These are phyloP conservation scores for Puma concolor DNA, from an alignment of 2,113 vertebrate genomes.

Conservation along the genomic window DNA sequence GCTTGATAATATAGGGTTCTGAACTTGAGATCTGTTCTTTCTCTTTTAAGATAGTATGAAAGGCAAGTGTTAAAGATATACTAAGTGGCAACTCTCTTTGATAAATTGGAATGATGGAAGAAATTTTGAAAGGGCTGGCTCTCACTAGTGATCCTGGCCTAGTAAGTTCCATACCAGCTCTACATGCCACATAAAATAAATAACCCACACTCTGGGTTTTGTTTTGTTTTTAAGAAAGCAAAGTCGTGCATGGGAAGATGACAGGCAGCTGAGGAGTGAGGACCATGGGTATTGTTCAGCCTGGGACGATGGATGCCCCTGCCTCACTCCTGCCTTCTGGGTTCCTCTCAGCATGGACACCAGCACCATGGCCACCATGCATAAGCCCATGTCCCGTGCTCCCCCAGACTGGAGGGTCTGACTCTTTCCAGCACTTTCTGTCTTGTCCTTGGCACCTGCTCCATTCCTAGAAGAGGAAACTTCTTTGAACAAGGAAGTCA, in stretches of 20 bases:
- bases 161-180: not conserved
- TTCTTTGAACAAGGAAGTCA: not conserved
- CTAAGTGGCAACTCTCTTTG: not conserved
- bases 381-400: not conserved
- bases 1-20: not conserved
- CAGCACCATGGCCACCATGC: not conserved
- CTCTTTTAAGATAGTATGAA: not conserved
- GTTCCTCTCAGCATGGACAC: not conserved
- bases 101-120: not conserved
- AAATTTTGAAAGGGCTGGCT: not conserved
- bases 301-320: not conserved
- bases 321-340: not conserved
- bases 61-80: not conserved
- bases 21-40: not conserved
- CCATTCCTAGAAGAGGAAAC: not conserved
- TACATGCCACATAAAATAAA: not conserved
- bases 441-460: not conserved
- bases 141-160: not conserved
- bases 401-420: not conserved
- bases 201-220: not conserved
- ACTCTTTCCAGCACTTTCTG: not conserved
- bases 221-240: not conserved
- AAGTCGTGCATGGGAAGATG: not conserved
- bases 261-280: not conserved
- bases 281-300: not conserved